Percentiles rank a stretch among this genome's conserved stretches.
These are phyloP conservation scores for Drosophila asahinai DNA, from an alignment of 1,140 invertebrate genomes.

Conservation along the genomic window DNA sequence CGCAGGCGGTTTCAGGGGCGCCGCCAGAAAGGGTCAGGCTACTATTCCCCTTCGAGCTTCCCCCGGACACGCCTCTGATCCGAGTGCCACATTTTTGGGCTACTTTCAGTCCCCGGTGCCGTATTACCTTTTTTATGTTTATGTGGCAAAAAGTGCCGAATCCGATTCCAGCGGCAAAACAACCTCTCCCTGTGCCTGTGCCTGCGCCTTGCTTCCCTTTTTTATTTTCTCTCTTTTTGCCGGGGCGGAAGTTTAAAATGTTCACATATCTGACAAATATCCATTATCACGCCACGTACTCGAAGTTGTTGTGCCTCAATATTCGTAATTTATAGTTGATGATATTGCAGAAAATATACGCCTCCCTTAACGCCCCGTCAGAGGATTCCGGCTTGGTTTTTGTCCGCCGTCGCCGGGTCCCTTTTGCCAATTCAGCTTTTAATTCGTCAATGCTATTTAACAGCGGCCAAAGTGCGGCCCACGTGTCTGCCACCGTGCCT, in stretches of 20 bases:
- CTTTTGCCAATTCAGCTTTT: slow-evolving; percentile 80
- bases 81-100: slow-evolving; percentile 52
- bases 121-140: slow-evolving; percentile 82
- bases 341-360: slow-evolving; percentile 77
- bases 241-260: slow-evolving; percentile 75
- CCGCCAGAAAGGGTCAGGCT: slow-evolving; percentile 28
- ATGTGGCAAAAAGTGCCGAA: slow-evolving; percentile 63
- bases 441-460: slow-evolving; percentile 81
- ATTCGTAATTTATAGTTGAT: slow-evolving; percentile 84
- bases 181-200: slow-evolving; percentile 16
- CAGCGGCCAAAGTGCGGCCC: slow-evolving; percentile 48
- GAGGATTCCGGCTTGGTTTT: slow-evolving; percentile 18
- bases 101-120: slow-evolving; percentile 64
- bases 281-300: slow-evolving; percentile 83
- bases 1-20: slow-evolving; percentile 15
- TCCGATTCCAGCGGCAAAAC: slow-evolving; percentile 52
- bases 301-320: slow-evolving; percentile 68
- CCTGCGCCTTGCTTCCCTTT: neutral
- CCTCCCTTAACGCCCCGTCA: slow-evolving; percentile 18
- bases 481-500: slow-evolving; percentile 29
- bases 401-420: slow-evolving; percentile 18
- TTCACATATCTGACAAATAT: slow-evolving; percentile 83
- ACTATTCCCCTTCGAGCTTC: slow-evolving; percentile 13
- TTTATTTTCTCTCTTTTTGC: slow-evolving; percentile 7
- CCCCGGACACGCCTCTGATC: slow-evolving; percentile 22